Percentiles rank a stretch among this genome's conserved stretches.
These are phyloP conservation scores for Hypercompe scribonia DNA, from an alignment of 2,888 invertebrate genomes.

Conservation along the genomic window DNA sequence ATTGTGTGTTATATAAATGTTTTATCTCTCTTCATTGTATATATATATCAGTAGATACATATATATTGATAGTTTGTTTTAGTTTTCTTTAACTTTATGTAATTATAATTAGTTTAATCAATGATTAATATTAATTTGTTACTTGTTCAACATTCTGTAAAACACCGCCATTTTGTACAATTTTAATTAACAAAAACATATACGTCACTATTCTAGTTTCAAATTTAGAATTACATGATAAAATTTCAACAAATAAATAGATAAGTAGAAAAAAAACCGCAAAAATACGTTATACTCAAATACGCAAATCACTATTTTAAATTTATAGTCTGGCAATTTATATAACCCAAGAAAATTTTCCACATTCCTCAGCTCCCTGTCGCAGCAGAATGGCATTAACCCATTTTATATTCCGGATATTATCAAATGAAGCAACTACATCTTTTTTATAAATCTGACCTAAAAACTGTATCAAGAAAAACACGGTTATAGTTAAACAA, in stretches of 20 bases:
- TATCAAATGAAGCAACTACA: conserved; percentile 18
- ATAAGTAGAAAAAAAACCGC: not conserved
- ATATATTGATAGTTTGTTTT: not conserved
- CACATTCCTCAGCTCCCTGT: conserved; percentile 28
- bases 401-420: conserved; percentile 35
- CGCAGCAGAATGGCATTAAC: conserved; percentile 40
- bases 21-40: not conserved
- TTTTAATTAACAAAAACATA: not conserved
- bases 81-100: not conserved
- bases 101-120: not conserved
- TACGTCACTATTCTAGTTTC: not conserved
- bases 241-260: not conserved
- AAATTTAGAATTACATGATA: not conserved
- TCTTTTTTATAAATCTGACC: conserved; percentile 20
- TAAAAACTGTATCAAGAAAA: conserved; percentile 24
- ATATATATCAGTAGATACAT: not conserved
- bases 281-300: not conserved
- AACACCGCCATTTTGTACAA: not conserved
- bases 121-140: too few species aligned
- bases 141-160: not conserved
- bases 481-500: conserved; percentile 39
- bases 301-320: conserved; percentile 2
- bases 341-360: conserved; percentile 21
- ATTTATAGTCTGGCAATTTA: conserved; percentile 20
- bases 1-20: not conserved